Evolutionary conservation across 2,113 vertebrate species (phyloP).

Genomic region (rabbit (Oryctolagus cuniculus)): DNA sequence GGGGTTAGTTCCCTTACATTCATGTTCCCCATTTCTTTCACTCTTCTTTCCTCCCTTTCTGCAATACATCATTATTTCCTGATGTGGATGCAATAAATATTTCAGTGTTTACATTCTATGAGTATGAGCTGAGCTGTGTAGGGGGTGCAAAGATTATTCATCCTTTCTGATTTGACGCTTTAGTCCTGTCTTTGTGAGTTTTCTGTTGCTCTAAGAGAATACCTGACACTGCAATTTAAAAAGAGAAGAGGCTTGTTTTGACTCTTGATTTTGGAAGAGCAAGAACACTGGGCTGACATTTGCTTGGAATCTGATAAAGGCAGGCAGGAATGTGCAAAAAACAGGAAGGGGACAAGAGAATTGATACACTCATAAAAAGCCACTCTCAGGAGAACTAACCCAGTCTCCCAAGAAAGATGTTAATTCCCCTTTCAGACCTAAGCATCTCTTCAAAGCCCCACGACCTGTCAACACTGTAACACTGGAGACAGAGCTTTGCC

Average conservation of each 20-base stretch:
- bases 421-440: neutral
- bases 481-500: neutral
- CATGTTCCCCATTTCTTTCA: neutral
- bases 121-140: neutral
- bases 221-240: neutral
- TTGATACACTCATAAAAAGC: neutral
- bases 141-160: neutral
- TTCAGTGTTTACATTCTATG: neutral
- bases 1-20: neutral
- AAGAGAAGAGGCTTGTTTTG: neutral
- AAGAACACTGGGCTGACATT: neutral
- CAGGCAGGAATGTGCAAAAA: neutral
- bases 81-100: slow-evolving; percentile 13
- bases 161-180: slow-evolving; percentile 24
- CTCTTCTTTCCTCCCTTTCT: neutral
- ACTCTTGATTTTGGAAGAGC: neutral
- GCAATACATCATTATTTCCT: neutral
- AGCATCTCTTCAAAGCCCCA: neutral
- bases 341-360: neutral
- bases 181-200: neutral
- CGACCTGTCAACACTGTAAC: neutral
- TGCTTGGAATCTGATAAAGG: neutral
- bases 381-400: neutral
- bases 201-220: neutral
- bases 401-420: neutral